Base-by-base conservation (phyloP, 2,888 invertebrate species). In the Nysson spinosus region DNA sequence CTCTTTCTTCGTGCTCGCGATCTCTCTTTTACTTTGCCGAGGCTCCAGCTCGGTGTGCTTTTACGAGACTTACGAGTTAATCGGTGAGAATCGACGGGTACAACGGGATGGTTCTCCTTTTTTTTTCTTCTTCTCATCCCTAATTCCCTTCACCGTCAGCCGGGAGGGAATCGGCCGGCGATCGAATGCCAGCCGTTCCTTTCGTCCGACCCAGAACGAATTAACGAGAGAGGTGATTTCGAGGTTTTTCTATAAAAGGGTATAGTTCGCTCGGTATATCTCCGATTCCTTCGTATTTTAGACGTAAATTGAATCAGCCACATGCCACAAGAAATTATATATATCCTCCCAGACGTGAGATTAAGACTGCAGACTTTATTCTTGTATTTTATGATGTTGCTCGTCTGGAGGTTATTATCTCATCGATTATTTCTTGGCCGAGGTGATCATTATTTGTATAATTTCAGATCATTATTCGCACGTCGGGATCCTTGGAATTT, bases 41-140 rank as follows among this genome's bases (percentile, higher is more conserved):
- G 12, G 35, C 42, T 26, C 55, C 64, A 44, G 43, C 17, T 40
- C 11, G 16, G 22, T 49, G 40, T 52, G 35, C 24, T 14, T 39
- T 44, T 44, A 28, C 39, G 39, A 39, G 19, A 50, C 52, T 42
- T 61, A 60, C 46, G 60, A 68, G 69, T 69, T 77, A 75, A 72
- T 73, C 66, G 74, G 39, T 56, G 43, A 51, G 54, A 55, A 69
- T 42, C 54, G 44, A 64, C 26, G 43, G 11, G 50, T 40, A 47
- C 32, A 24, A 12, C 14, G 9, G 14, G 14, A 19, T 11, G 26
- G 26, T 19, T 17, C 28, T 12, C 26, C 40, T 20, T 24, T 50
- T 34, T 14, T 11, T 24, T 7, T 28, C 34, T 30, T 30, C 50
- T 42, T 16, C 32, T 32, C 5, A 26, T 19, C 20, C 16, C 28